Conservation (phyloP, 2,113 vertebrate genomes). For the Pseudonaja textilis region DNA sequence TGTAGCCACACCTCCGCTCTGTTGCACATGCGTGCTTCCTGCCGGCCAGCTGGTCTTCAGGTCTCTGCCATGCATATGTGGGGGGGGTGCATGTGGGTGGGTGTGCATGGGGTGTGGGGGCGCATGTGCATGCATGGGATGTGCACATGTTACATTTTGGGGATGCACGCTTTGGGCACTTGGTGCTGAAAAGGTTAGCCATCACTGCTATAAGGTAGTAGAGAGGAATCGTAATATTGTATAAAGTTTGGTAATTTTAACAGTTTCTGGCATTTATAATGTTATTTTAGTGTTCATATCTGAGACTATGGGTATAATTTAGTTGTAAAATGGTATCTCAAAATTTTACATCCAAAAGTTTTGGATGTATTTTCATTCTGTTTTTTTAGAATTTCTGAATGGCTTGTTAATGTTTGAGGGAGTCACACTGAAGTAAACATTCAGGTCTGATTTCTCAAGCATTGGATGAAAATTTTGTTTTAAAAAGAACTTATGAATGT, state of each 20-base stretch:
- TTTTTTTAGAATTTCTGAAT: not conserved
- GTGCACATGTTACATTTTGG: no score
- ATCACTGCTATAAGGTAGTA: not conserved
- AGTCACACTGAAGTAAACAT: not conserved
- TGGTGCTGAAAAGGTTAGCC: no score
- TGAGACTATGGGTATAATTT: not conserved
- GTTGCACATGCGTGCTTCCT: no score
- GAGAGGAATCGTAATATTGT: not conserved
- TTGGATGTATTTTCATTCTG: not conserved
- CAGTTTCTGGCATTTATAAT: not conserved
- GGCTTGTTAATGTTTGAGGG: not conserved
- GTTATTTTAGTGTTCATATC: not conserved
- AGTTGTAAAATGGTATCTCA: not conserved
- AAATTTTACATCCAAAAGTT: not conserved
- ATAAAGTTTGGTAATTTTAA: not conserved
- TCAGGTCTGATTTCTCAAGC: not conserved
- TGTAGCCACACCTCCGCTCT: no score
- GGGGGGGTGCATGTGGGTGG: no score
- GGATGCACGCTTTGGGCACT: no score
- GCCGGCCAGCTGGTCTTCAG: no score
- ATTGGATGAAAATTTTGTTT: not conserved
- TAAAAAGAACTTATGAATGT: not conserved
- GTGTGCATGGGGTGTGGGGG: no score
- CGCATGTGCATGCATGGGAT: no score
- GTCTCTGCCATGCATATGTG: no score